Evolutionary conservation across 92 coral and sea anemone species (phyloP).

Genomic region (Bergia puertoricense): DNA sequence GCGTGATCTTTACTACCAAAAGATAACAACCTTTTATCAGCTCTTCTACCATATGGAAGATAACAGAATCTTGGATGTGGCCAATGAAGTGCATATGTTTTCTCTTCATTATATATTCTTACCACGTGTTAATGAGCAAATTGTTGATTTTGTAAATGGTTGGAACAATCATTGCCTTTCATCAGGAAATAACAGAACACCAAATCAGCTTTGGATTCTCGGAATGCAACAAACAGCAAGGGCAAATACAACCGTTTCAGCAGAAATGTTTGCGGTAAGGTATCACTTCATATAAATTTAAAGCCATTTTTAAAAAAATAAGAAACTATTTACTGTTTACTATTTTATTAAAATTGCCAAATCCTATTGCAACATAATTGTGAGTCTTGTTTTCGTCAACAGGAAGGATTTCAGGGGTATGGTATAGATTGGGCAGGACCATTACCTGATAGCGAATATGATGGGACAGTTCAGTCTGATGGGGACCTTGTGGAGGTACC

Average conservation of each 20-base stretch:
- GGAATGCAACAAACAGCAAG: conserved; percentile 26
- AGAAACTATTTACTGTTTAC: not conserved
- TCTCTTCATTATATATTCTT: conserved; percentile 28
- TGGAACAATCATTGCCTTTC: conserved; percentile 15
- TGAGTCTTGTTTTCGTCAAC: conserved; percentile 13
- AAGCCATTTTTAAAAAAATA: too few species aligned
- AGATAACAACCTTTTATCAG: conserved; percentile 24
- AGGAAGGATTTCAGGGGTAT: conserved; percentile 29
- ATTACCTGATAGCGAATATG: conserved; percentile 13
- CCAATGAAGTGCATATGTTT: conserved; percentile 25
- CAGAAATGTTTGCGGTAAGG: conserved; percentile 32
- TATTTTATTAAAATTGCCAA: conserved; percentile 3
- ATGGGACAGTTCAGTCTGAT: conserved; percentile 15
- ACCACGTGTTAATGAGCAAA: conserved; percentile 20
- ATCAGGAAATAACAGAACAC: conserved; percentile 10
- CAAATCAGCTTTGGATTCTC: conserved; percentile 25
- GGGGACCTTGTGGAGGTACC: conserved; percentile 21
- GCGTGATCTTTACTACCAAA: conserved; percentile 32
- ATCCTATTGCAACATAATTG: conserved; percentile 1
- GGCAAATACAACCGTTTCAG: conserved; percentile 20
- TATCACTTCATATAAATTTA: conserved; percentile 8
- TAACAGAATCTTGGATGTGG: conserved; percentile 27
- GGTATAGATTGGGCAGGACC: conserved; percentile 29
- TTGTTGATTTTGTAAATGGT: conserved; percentile 16
- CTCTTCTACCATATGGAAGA: conserved; percentile 23